Percentiles rank a stretch among this genome's conserved stretches.
Evolutionary conservation across 2,113 vertebrate genomes (phyloP).

Genomic region (Actenoides hombroni): DNA sequence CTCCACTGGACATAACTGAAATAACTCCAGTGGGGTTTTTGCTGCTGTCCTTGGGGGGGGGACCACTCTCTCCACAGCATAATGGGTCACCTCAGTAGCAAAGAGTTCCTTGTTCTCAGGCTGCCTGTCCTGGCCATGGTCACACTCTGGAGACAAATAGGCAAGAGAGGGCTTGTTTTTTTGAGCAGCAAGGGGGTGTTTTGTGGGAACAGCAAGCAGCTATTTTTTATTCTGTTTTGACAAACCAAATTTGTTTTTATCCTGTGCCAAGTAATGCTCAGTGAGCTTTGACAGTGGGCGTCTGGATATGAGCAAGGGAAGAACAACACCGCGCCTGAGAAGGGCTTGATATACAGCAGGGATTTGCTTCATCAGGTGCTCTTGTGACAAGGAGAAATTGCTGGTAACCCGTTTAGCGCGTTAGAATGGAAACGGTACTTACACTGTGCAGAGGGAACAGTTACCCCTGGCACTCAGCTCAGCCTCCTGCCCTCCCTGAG

Average conservation of each 20-base stretch:
- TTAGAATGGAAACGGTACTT: background rate
- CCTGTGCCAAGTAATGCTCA: background rate
- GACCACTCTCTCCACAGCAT: background rate
- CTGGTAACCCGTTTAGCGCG: background rate
- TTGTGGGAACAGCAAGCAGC: conserved; percentile 6
- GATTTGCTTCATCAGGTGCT: background rate
- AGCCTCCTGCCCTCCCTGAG: background rate
- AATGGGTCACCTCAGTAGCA: background rate
- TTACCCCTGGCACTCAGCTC: rapidly evolving
- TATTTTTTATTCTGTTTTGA: conserved; percentile 12
- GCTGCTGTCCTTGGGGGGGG: background rate
- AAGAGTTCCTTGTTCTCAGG: background rate
- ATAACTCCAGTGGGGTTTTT: background rate
- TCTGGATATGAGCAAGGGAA: background rate
- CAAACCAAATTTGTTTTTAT: background rate
- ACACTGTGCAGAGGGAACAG: background rate
- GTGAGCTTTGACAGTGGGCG: background rate
- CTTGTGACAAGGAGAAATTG: background rate
- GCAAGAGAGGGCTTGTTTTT: background rate
- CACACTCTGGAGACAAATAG: background rate
- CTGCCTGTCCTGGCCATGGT: background rate
- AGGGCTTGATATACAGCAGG: background rate
- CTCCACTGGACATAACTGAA: background rate
- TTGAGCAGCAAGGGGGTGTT: background rate
- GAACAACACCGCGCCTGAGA: background rate